phyloP scores from a whole-genome alignment of 2,888 invertebrate genomes.

The Archips crataeganus region DNA sequence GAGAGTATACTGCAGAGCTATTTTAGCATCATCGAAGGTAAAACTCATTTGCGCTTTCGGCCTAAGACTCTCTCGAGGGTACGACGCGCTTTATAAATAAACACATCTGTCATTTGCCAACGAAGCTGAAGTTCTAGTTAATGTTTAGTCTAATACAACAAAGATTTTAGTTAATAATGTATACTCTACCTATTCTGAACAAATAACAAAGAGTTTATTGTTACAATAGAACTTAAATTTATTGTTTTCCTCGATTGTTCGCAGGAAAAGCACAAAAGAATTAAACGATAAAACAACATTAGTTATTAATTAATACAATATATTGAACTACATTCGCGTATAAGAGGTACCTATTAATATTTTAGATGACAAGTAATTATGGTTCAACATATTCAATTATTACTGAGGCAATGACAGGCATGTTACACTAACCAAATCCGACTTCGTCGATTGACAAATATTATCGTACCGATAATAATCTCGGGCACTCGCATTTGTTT shows the following conservation, averaged over 20 bases:
- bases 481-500: slow-evolving; percentile 67
- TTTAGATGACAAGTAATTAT: slow-evolving; percentile 21
- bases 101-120: slow-evolving; percentile 76
- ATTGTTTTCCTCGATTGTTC: background rate
- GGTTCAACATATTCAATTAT: slow-evolving; percentile 31
- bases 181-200: background rate
- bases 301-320: background rate
- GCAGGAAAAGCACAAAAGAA: background rate
- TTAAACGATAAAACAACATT: background rate
- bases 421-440: slow-evolving; percentile 35
- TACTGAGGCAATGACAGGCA: slow-evolving; percentile 35
- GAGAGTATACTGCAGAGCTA: slow-evolving; percentile 82
- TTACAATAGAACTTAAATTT: background rate
- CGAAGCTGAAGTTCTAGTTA: slow-evolving; percentile 51
- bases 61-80: slow-evolving; percentile 82
- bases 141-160: slow-evolving; percentile 61
- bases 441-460: slow-evolving; percentile 49
- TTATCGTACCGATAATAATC: slow-evolving; percentile 79
- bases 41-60: slow-evolving; percentile 84
- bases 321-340: background rate
- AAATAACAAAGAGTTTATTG: background rate
- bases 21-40: slow-evolving; percentile 85
- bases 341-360: background rate
- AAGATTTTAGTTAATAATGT: background rate
- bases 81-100: slow-evolving; percentile 81